These are phyloP conservation scores for Merodon equestris DNA, from an alignment of 2,888 invertebrate genomes.

Conservation along the genomic window DNA sequence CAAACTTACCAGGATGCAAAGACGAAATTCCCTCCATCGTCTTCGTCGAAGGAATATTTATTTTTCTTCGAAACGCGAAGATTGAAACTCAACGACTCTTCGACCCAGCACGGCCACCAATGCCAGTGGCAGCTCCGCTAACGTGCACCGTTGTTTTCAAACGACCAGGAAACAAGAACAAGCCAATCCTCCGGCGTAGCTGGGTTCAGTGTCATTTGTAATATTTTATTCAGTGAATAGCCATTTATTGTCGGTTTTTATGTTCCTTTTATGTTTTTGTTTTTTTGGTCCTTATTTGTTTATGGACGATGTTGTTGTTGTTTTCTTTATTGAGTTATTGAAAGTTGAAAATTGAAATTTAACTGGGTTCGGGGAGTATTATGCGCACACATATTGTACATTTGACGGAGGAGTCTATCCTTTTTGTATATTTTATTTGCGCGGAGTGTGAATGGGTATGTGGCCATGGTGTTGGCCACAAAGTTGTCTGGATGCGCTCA, in stretches of 20 bases:
- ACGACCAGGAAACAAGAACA: slow-evolving; percentile 14
- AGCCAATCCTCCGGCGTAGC: slow-evolving; percentile 10
- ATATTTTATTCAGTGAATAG: slow-evolving; percentile 63
- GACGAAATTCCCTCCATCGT: slow-evolving; percentile 35
- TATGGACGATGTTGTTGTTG: background rate
- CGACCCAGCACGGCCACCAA: no score
- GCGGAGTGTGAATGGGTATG: slow-evolving; percentile 38
- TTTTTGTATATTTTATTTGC: slow-evolving; percentile 43
- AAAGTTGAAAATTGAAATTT: slow-evolving; percentile 65
- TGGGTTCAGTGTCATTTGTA: slow-evolving; percentile 51
- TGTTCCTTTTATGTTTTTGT: background rate
- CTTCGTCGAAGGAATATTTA: slow-evolving; percentile 40
- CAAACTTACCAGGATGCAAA: slow-evolving; percentile 46
- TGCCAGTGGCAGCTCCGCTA: background rate
- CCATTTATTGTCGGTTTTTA: slow-evolving; percentile 21
- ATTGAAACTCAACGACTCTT: no score
- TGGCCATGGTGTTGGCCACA: slow-evolving; percentile 35
- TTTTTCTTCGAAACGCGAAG: slow-evolving; percentile 1
- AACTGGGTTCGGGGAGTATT: slow-evolving; percentile 59
- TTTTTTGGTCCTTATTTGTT: background rate
- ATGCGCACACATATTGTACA: slow-evolving; percentile 36
- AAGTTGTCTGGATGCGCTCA: slow-evolving; percentile 64
- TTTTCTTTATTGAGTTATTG: slow-evolving; percentile 36
- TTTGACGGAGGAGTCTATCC: slow-evolving; percentile 10
- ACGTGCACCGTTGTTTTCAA: background rate